Base-by-base conservation (phyloP, 2,113 vertebrate genomes). In the Toxotes chatareus region DNA sequence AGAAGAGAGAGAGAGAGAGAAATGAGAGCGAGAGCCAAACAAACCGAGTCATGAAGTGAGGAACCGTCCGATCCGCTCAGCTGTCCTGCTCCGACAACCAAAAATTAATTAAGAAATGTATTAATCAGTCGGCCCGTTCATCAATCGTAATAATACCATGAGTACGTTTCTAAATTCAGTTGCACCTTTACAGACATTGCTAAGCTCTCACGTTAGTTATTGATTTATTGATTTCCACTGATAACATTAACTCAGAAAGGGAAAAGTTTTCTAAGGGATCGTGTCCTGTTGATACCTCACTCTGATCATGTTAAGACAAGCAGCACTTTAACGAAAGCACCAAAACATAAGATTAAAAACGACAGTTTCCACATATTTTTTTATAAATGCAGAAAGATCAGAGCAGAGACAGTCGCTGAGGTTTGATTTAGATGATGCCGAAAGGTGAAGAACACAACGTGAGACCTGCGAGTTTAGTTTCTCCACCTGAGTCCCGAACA, bases 251-350 rank as follows among this genome's bases (percentile, higher is more conserved):
- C 56, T 63, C 47, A 57, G 27, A 59, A 4, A 11, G 47, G n/a
- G 13, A 13, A 38, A 12, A 21, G 36, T 5, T 27, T 27, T 27
- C 27, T 27, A 40, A 40, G 38, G 38, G 38, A 40, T 40, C 7
- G 7, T 8, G 1, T 9, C n/a, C 32, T 44, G 42, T 32, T 46
- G 32, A 80, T 65, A 56, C 78, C 44, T 76, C 78, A 46, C 34
- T 56, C 60, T 49, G 56, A 59, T 34, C 19, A 49, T 19, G 47
- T 19, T 62, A 10, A 46, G 5, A 76, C 38, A 64, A 82, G 80
- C 21, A 14, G 86, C 88, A 90, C 90, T 89, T 92, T 88, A 90
- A 76, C 47, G 74, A 75, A 86, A 75, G 66, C 86, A 82, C 66
- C 78, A 84, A 85, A 89, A 76, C 53, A 44, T 4, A 5, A 1